phyloP scores from a whole-genome alignment of 2,888 invertebrate genomes.

The Zaprionus obscuricornis region DNA sequence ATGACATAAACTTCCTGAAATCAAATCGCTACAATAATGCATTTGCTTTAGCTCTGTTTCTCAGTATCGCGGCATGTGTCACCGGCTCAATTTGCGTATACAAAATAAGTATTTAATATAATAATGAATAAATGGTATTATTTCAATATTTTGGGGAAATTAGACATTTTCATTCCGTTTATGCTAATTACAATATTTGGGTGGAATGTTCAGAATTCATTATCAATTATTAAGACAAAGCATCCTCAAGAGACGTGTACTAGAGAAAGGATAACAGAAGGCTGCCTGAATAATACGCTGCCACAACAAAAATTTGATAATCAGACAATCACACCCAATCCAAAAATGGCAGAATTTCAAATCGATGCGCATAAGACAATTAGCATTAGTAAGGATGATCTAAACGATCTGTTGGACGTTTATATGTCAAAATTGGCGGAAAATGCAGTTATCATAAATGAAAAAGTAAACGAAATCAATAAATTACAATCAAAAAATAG shows the following conservation, averaged over 20 bases:
- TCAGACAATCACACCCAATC: constrained; percentile 34
- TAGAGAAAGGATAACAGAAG: constrained; percentile 34
- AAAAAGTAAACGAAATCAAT: constrained; percentile 55
- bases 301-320: constrained; percentile 2
- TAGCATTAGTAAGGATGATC: constrained; percentile 58
- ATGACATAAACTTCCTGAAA: constrained; percentile 36
- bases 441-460: constrained; percentile 55
- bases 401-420: constrained; percentile 57
- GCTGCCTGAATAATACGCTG: constrained; percentile 24
- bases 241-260: constrained; percentile 26
- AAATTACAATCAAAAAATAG: constrained; percentile 42
- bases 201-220: too few relatives aligned
- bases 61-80: constrained; percentile 28
- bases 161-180: too few relatives aligned
- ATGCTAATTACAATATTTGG: too few relatives aligned
- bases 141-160: too few relatives aligned
- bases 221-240: constrained; percentile 33
- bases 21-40: constrained; percentile 18
- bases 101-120: too few relatives aligned
- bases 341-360: constrained; percentile 60
- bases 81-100: neutral
- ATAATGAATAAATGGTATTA: too few relatives aligned
- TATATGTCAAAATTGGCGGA: constrained; percentile 61
- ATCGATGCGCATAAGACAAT: constrained; percentile 65
- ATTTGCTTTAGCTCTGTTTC: constrained; percentile 7